Evolutionary conservation across 2,797 vertebrate genomes (phyloP), one percentile per base, ranked within the genome.

Genomic region (Gallirallus australis): DNA sequence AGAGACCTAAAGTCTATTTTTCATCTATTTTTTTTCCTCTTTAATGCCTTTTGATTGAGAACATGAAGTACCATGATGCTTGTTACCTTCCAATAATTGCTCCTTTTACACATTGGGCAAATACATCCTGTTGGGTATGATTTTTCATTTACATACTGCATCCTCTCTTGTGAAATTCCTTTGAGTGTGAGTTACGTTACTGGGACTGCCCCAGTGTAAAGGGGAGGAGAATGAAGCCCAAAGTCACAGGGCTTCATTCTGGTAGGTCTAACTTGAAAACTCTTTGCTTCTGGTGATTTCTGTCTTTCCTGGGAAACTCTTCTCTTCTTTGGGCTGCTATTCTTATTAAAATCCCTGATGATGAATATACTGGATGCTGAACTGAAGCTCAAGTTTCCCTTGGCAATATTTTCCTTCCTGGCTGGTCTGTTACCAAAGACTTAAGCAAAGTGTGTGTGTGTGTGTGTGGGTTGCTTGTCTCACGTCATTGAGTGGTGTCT

Each of bases 301-400:
- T 80, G 71, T 76, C 72, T 97, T 88, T 93, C 68, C 73, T 94
- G 86, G 82, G 71, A 90, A 92, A 33, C 40, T 73, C 56, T 81
- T 94, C 42, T 70, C 25, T 89, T 86, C 65, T 40, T 89, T 93
- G 88, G 94, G 81, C 83, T 95, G 64, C 82, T 90, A 15, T 94
- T 92, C 40, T 78, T 92, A 83, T 93, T 80, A 50, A 96, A 97
- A 96, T 93, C 87, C 73, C 64, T 80, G 78, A 87, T 79, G 90
- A 65, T 91, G 86, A 95, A 77, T 83, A 82, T 77, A 70, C 61
- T 85, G 91, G 82, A 89, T 86, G 83, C 88, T 96, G 92, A 96
- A 82, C 89, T 78, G 60, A 57, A 87, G 24, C 87, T 94, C 37
- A 80, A 31, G 37, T 93, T 94, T 94, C 84, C 53, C 80, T 64